These are phyloP conservation scores for Cheiracanthium punctorium DNA, from an alignment of 2,888 invertebrate genomes.

Conservation along the genomic window DNA sequence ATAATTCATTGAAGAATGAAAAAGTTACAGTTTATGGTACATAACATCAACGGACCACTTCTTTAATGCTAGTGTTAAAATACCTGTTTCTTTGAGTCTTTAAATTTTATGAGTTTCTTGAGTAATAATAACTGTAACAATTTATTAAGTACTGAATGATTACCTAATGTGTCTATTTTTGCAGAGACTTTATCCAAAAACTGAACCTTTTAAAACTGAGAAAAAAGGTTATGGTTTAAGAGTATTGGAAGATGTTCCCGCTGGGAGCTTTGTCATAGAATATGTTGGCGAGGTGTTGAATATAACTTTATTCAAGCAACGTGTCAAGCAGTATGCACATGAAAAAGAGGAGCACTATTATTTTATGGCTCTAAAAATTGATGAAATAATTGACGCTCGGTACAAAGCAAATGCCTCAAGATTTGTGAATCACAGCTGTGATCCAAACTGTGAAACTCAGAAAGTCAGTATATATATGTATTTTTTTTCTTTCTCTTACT, in stretches of 20 bases:
- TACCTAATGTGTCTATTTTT: background rate
- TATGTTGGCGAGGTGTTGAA: conserved; percentile 98
- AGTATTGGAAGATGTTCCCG: conserved; percentile 84
- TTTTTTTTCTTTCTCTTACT: too few species aligned
- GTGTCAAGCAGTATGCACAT: conserved; percentile 91
- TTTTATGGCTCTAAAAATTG: conserved; percentile 96
- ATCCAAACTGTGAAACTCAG: conserved; percentile 98
- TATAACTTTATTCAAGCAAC: conserved; percentile 90
- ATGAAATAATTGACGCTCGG: conserved; percentile 97
- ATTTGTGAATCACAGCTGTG: conserved; percentile 99
- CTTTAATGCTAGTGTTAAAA: too few species aligned
- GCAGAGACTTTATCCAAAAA: conserved; percentile 84
- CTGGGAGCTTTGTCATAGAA: conserved; percentile 97
- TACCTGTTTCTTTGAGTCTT: too few species aligned
- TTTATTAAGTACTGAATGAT: too few species aligned
- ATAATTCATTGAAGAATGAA: too few species aligned
- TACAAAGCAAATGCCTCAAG: conserved; percentile 95
- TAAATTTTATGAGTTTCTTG: too few species aligned
- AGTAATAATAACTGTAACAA: too few species aligned
- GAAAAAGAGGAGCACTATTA: conserved; percentile 95
- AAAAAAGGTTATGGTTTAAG: conserved; percentile 96
- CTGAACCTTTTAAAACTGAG: conserved; percentile 86
- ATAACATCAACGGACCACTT: too few species aligned
- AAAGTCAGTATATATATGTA: conserved; percentile 81
- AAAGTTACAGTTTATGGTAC: too few species aligned